A percentile compares a stretch with the other conserved stretches of the same genome.
Conservation (phyloP, 2,888 invertebrate genomes). For the Rugalucina vietnamica region DNA sequence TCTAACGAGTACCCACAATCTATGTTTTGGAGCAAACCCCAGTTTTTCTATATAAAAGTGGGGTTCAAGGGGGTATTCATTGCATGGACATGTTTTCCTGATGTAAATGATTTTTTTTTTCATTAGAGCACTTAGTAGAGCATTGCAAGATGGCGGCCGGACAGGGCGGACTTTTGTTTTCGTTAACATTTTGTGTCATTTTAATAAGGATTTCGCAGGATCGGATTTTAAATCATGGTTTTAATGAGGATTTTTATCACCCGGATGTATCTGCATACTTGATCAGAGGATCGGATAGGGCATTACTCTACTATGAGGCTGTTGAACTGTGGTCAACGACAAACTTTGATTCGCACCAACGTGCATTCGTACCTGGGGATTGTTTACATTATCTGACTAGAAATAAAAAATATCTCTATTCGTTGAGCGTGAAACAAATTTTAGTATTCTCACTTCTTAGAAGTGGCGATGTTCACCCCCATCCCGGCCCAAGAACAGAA, state of each 20-base stretch:
- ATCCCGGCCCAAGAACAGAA: neutral
- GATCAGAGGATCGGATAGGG: neutral
- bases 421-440: neutral
- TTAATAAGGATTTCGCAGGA: neutral
- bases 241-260: neutral
- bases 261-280: neutral
- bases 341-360: neutral
- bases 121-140: no score
- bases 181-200: neutral
- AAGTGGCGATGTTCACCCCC: neutral
- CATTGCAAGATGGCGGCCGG: conserved; percentile 1
- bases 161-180: neutral
- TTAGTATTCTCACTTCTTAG: neutral
- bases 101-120: no score
- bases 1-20: no score
- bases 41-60: no score
- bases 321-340: neutral
- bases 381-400: neutral
- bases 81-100: no score
- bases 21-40: no score
- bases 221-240: neutral
- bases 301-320: neutral
- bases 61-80: no score
- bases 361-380: neutral
- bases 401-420: neutral